Percentiles rank a stretch among this genome's conserved stretches.
phyloP scores from a whole-genome alignment of 2,888 invertebrate species.

The Platynereis dumerilii region DNA sequence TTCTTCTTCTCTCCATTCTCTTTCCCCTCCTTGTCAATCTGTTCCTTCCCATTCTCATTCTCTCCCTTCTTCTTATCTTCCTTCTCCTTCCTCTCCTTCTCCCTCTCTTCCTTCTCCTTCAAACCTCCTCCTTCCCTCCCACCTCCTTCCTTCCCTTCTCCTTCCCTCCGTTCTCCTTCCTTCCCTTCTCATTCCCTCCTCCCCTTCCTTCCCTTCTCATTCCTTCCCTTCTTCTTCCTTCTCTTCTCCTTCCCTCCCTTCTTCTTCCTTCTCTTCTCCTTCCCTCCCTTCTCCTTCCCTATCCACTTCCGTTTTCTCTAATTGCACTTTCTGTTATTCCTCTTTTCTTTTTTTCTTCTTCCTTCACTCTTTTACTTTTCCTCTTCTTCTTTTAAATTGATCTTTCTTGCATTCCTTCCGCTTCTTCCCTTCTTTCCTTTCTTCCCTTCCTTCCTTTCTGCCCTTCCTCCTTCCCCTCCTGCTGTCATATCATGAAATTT shows the following conservation, averaged over 20 bases:
- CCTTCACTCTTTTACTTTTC: background rate
- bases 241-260: background rate
- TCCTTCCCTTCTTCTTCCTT: background rate
- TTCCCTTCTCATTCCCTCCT: background rate
- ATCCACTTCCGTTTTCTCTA: background rate
- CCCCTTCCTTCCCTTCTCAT: background rate
- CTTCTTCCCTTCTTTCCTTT: too few relatives aligned
- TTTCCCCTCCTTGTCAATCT: background rate
- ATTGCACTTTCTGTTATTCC: background rate
- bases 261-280: background rate
- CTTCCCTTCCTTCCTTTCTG: too few relatives aligned
- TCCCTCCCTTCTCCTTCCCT: background rate
- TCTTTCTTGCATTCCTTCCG: too few relatives aligned
- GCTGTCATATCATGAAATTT: too few relatives aligned
- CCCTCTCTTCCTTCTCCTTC: background rate
- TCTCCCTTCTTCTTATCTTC: background rate
- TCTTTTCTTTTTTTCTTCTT: background rate
- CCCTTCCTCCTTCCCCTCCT: too few relatives aligned
- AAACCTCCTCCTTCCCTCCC: background rate
- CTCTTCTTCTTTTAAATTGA: too few relatives aligned
- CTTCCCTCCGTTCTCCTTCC: background rate
- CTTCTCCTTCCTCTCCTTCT: background rate
- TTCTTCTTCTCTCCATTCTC: background rate
- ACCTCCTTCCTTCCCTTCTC: background rate
- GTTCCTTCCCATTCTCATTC: background rate